Percentiles rank a stretch among this genome's conserved stretches.
phyloP scores from a whole-genome alignment of 2,797 vertebrate species.

The Botia kubotai region DNA sequence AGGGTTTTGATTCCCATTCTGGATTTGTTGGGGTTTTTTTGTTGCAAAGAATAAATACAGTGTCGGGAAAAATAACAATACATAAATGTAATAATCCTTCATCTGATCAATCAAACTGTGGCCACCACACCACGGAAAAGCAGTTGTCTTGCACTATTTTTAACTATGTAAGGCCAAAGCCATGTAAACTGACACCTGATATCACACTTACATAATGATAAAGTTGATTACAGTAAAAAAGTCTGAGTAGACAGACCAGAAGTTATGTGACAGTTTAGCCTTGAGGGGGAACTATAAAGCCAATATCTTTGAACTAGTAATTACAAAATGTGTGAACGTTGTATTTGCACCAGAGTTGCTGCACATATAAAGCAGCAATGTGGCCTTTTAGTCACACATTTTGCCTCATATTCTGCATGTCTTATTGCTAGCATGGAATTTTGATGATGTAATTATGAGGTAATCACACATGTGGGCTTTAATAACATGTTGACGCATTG shows the following conservation, averaged over 20 bases:
- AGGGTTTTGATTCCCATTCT: not conserved
- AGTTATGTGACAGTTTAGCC: conserved; percentile 9
- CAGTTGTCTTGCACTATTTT: conserved; percentile 4
- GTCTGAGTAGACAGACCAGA: not conserved
- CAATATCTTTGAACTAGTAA: not conserved
- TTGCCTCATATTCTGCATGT: not conserved
- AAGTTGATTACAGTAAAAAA: conserved; percentile 19
- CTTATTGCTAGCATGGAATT: not conserved
- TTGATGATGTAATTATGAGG: not conserved
- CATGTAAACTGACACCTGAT: conserved; percentile 14
- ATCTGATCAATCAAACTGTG: not conserved
- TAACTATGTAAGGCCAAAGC: not conserved
- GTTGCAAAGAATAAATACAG: not conserved
- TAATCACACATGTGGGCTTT: conserved; percentile 17
- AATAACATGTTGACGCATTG: not conserved
- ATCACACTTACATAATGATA: conserved; percentile 15
- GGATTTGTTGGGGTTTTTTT: not conserved
- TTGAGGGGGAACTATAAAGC: not conserved
- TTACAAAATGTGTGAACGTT: conserved; percentile 13
- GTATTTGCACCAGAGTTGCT: not conserved
- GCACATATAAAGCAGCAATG: not conserved
- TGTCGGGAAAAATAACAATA: not conserved
- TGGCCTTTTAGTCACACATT: not conserved
- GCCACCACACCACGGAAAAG: not conserved
- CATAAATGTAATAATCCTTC: not conserved